These are phyloP conservation scores for Pasiphila rectangulata DNA, from an alignment of 2,888 invertebrate genomes.

Conservation along the genomic window DNA sequence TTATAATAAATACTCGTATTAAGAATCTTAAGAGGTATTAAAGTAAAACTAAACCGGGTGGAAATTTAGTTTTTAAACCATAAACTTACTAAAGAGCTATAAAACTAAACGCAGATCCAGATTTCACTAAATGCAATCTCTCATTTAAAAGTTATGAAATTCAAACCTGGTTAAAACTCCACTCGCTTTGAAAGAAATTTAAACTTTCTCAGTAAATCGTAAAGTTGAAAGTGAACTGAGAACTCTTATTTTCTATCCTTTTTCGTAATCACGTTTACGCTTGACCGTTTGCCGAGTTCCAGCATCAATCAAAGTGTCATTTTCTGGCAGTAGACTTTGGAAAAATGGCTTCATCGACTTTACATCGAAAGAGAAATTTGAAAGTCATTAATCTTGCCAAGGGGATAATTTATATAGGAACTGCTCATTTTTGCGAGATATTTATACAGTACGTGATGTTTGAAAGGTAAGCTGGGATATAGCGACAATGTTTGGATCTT, in stretches of 20 bases:
- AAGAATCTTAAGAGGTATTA: too few species aligned
- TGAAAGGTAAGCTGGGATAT: constrained; percentile 14
- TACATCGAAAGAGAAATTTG: constrained; percentile 61
- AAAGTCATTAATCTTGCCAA: constrained; percentile 66
- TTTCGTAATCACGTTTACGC: constrained; percentile 43
- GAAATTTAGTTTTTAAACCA: too few species aligned
- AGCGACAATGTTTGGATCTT: constrained; percentile 10
- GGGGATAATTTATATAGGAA: constrained; percentile 57
- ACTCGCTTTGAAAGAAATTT: constrained; percentile 5
- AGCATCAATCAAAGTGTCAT: constrained; percentile 70
- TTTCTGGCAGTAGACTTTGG: constrained; percentile 66
- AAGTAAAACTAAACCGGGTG: too few species aligned
- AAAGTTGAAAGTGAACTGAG: constrained; percentile 14
- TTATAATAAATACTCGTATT: too few species aligned
- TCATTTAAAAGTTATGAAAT: constrained; percentile 10
- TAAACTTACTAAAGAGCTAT: not conserved
- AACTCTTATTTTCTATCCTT: constrained; percentile 18
- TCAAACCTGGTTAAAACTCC: constrained; percentile 7
- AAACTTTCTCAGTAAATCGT: constrained; percentile 9
- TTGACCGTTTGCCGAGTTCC: constrained; percentile 43
- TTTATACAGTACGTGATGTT: constrained; percentile 29
- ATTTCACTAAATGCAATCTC: constrained; percentile 5
- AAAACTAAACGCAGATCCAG: constrained; percentile 1
- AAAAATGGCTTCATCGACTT: constrained; percentile 74
- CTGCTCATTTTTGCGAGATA: constrained; percentile 46